A percentile compares a stretch with the other conserved stretches of the same genome.
These are phyloP conservation scores for Pangasianodon hypophthalmus DNA, from an alignment of 2,113 vertebrate species.

Conservation along the genomic window DNA sequence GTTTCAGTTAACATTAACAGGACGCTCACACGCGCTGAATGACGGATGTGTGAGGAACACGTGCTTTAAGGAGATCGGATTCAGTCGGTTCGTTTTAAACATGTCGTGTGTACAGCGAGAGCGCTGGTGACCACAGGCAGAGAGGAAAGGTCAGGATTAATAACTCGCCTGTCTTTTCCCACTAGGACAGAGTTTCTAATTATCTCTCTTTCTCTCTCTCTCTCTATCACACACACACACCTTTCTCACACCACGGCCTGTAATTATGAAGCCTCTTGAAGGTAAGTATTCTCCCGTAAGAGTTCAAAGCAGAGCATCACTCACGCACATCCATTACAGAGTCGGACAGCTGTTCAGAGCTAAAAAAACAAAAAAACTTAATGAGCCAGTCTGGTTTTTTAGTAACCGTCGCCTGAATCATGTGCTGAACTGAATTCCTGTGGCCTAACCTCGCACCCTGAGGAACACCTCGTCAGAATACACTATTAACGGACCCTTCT, in stretches of 20 bases:
- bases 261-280: conserved; percentile 69
- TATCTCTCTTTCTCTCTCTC: not conserved
- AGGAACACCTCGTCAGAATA: not conserved
- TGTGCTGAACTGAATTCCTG: not conserved
- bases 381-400: not conserved
- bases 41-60: not conserved
- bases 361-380: not conserved
- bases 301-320: conserved; percentile 65
- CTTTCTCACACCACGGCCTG: conserved; percentile 59
- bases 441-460: not conserved
- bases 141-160: conserved; percentile 2
- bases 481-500: not conserved
- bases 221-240: conserved; percentile 41
- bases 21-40: not conserved
- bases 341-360: conserved; percentile 61
- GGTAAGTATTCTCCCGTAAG: conserved; percentile 42
- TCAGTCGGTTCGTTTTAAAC: not conserved
- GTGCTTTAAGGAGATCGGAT: not conserved
- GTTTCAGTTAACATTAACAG: not conserved
- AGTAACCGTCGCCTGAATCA: not conserved
- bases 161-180: not conserved
- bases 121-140: not conserved
- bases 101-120: not conserved
- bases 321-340: conserved; percentile 38
- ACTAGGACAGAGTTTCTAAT: not conserved